Percentiles rank a stretch among this genome's conserved stretches.
These are phyloP conservation scores for Lithophane ornitopus DNA, from an alignment of 2,888 invertebrate species.

Conservation along the genomic window DNA sequence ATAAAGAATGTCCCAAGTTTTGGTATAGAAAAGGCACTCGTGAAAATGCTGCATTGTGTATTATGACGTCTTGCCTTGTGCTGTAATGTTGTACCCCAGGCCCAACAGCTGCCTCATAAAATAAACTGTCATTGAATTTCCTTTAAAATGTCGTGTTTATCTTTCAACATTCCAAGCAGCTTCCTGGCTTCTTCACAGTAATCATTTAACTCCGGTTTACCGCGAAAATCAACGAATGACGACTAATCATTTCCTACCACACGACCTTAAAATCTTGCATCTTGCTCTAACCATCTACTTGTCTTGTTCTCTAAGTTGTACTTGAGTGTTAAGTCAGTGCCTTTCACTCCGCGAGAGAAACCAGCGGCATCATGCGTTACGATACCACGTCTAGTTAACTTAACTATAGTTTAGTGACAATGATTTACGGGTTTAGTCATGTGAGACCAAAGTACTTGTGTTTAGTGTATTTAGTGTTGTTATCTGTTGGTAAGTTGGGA, in stretches of 20 bases:
- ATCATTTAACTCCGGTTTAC: slow-evolving; percentile 22
- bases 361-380: slow-evolving; percentile 52
- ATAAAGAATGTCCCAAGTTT: neutral
- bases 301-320: slow-evolving; percentile 75
- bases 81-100: neutral
- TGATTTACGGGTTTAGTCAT: slow-evolving; percentile 75
- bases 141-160: neutral
- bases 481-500: slow-evolving; percentile 58
- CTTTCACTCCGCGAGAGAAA: slow-evolving; percentile 82
- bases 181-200: slow-evolving; percentile 31
- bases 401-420: slow-evolving; percentile 71
- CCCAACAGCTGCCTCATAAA: too few species aligned
- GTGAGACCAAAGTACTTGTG: slow-evolving; percentile 83
- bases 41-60: too few species aligned
- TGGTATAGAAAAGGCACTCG: neutral
- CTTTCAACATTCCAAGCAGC: neutral
- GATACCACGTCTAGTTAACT: slow-evolving; percentile 57
- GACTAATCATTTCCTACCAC: slow-evolving; percentile 40
- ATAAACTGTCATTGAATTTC: neutral
- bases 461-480: slow-evolving; percentile 73
- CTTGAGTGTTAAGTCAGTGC: slow-evolving; percentile 71
- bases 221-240: slow-evolving; percentile 46
- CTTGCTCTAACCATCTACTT: slow-evolving; percentile 68
- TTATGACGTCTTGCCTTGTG: too few species aligned
- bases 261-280: slow-evolving; percentile 66